Conservation (phyloP, 2,113 vertebrate genomes). For the Vulpes ferrilata region DNA sequence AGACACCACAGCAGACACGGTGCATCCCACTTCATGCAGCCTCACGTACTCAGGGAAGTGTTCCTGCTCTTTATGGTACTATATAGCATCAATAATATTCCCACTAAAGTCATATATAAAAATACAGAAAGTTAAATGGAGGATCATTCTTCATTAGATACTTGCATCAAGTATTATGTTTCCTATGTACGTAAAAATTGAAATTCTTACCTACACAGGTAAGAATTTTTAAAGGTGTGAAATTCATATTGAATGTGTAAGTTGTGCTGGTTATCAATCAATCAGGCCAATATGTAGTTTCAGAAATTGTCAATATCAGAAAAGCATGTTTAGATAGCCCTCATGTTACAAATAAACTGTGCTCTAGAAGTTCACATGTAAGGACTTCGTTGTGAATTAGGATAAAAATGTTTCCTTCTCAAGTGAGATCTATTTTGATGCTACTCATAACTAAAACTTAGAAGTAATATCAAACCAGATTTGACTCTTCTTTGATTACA, state of each 20-base stretch:
- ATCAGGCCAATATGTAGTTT: neutral
- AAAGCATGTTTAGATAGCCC: neutral
- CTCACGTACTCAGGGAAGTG: neutral
- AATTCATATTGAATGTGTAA: neutral
- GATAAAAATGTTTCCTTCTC: neutral
- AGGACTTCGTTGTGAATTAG: neutral
- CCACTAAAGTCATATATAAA: neutral
- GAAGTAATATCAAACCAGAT: neutral
- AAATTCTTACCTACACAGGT: neutral
- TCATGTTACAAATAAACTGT: neutral
- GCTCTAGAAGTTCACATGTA: neutral
- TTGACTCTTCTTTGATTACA: neutral
- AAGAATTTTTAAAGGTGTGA: neutral
- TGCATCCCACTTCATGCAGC: neutral
- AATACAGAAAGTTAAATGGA: neutral
- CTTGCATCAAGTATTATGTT: neutral
- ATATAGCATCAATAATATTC: neutral
- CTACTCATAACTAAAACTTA: neutral
- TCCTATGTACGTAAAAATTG: neutral
- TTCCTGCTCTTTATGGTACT: neutral
- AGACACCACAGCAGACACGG: neutral
- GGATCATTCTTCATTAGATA: neutral
- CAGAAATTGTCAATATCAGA: neutral
- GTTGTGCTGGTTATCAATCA: neutral
- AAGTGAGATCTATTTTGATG: neutral